Conservation (phyloP, 1,140 invertebrate species). For the Trachymyrmex septentrionalis region DNA sequence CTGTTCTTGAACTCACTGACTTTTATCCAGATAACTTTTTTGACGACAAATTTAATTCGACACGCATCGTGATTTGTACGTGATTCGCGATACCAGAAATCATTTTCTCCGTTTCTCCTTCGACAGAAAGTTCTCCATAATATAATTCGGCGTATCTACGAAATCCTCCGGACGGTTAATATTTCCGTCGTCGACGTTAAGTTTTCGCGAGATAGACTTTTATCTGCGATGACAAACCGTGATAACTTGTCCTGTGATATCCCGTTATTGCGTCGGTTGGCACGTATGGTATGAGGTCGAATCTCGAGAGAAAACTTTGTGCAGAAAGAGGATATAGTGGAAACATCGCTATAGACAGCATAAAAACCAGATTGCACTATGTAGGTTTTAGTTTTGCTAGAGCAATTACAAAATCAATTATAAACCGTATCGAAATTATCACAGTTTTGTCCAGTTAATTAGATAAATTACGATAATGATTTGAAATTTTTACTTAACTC, state of each 20-base stretch:
- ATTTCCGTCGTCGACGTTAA: conserved; percentile 31
- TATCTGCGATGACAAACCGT: conserved; percentile 29
- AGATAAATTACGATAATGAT: neutral
- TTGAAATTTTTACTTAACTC: neutral
- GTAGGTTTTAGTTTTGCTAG: neutral
- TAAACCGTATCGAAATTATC: neutral
- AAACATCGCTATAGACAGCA: neutral
- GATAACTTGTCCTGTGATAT: conserved; percentile 35
- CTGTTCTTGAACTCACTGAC: neutral
- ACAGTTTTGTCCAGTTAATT: neutral
- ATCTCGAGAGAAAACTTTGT: neutral
- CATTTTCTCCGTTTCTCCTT: conserved; percentile 29
- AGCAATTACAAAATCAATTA: neutral
- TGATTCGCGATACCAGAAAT: conserved; percentile 28
- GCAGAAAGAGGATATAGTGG: neutral
- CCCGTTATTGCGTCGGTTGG: conserved; percentile 32
- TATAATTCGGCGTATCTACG: conserved; percentile 34
- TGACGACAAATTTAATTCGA: conserved; percentile 52
- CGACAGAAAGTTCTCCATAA: conserved; percentile 30
- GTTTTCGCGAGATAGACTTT: conserved; percentile 37
- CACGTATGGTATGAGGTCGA: conserved; percentile 53
- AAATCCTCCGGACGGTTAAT: conserved; percentile 50
- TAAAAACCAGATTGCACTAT: neutral
- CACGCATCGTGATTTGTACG: neutral
- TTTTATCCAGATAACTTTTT: conserved; percentile 32